phyloP scores from a whole-genome alignment of 2,888 invertebrate species.

The Sipha maydis region DNA sequence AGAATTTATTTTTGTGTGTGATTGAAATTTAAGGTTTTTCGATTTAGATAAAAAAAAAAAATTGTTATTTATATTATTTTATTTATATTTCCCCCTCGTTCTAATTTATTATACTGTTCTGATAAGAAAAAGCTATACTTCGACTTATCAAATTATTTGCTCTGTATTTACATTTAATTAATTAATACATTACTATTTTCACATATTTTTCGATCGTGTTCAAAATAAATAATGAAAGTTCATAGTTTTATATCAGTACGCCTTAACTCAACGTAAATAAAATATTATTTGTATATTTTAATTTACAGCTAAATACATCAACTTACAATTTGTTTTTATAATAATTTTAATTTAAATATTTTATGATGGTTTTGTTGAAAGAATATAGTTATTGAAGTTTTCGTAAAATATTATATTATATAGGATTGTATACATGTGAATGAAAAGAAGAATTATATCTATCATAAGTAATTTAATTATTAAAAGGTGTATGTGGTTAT shows the following conservation, averaged over 20 bases:
- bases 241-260: background rate
- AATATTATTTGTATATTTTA: background rate
- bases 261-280: background rate
- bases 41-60: background rate
- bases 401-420: too few relatives aligned
- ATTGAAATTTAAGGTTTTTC: background rate
- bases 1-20: background rate
- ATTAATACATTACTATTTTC: background rate
- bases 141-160: background rate
- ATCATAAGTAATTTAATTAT: too few relatives aligned
- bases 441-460: too few relatives aligned
- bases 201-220: background rate
- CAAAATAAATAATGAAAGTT: background rate
- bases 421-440: too few relatives aligned
- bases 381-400: too few relatives aligned
- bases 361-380: too few relatives aligned
- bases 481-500: too few relatives aligned
- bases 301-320: background rate
- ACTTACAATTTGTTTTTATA: background rate
- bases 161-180: background rate
- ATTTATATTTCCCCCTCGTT: background rate
- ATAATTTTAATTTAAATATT: too few relatives aligned
- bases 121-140: background rate
- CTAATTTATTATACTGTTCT: background rate
- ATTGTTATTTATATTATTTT: background rate